Conservation (phyloP, 2,888 invertebrate genomes). For the Tachina fera region DNA sequence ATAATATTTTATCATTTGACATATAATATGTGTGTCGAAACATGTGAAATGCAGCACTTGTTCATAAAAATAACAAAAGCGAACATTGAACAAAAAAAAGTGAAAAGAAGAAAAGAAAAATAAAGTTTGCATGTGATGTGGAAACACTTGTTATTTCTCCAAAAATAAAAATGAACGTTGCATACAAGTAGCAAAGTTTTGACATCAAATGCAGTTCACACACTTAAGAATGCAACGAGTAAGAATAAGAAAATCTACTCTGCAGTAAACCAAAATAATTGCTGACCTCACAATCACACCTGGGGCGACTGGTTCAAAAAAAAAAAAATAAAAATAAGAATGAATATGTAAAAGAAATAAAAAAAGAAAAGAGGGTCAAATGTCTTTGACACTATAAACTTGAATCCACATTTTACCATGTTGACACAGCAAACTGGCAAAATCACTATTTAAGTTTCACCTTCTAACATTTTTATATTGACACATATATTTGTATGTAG, state of each 20-base stretch:
- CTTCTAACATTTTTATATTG: background rate
- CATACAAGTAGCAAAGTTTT: constrained; percentile 36
- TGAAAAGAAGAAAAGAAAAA: background rate
- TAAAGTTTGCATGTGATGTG: constrained; percentile 64
- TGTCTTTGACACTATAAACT: constrained; percentile 62
- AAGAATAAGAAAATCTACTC: constrained; percentile 15
- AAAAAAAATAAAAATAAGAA: constrained; percentile 86
- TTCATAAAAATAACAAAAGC: constrained; percentile 42
- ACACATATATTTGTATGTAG: too few species aligned
- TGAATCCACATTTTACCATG: constrained; percentile 30
- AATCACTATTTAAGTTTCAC: constrained; percentile 18
- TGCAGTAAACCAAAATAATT: constrained; percentile 78
- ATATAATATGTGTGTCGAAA: constrained; percentile 47
- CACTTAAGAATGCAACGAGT: constrained; percentile 7
- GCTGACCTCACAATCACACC: constrained; percentile 84
- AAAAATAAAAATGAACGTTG: constrained; percentile 37
- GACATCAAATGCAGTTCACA: constrained; percentile 31
- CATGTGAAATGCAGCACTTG: constrained; percentile 50
- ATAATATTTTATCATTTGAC: constrained; percentile 59
- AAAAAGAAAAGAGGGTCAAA: constrained; percentile 55
- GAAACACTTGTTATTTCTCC: constrained; percentile 55
- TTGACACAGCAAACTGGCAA: background rate
- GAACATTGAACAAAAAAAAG: background rate
- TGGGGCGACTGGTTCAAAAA: constrained; percentile 95
- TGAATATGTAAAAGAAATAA: constrained; percentile 33